Percentiles rank a stretch among this genome's conserved stretches.
Evolutionary conservation across 1,140 invertebrate species (phyloP).

Genomic region (Pinna nobilis): DNA sequence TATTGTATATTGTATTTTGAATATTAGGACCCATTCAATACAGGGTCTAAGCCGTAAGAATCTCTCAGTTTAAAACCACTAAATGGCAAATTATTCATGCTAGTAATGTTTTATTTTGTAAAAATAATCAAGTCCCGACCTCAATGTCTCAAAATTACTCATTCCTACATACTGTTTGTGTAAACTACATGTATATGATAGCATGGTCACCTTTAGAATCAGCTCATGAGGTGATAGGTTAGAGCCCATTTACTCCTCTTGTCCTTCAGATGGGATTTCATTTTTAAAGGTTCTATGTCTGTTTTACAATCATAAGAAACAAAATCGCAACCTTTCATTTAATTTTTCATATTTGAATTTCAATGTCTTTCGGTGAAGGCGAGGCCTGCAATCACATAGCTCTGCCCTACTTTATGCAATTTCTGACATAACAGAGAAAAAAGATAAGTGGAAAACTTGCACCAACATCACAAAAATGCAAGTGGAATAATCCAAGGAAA

Average conservation of each 20-base stretch:
- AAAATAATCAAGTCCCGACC: too few species aligned
- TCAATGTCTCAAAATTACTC: too few species aligned
- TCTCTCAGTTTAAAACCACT: background rate
- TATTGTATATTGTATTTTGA: background rate
- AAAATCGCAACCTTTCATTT: background rate
- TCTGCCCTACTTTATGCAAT: slow-evolving; percentile 10
- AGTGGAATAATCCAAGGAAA: slow-evolving; percentile 25
- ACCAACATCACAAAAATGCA: slow-evolving; percentile 3
- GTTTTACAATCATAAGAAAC: background rate
- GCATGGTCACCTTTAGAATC: too few species aligned
- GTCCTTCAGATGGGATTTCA: background rate
- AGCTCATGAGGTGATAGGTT: too few species aligned
- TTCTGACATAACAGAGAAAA: background rate
- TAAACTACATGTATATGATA: too few species aligned
- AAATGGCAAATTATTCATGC: background rate
- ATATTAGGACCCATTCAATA: background rate
- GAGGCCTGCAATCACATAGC: slow-evolving; percentile 23
- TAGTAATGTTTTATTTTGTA: too few species aligned
- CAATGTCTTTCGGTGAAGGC: slow-evolving; percentile 1
- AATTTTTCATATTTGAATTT: background rate
- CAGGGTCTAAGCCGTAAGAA: too few species aligned
- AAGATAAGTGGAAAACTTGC: background rate
- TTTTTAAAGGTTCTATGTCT: background rate
- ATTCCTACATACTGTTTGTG: too few species aligned
- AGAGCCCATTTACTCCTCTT: too few species aligned